A percentile compares a stretch with the other conserved stretches of the same genome.
These are phyloP conservation scores for Scleropages formosus DNA, from an alignment of 2,797 vertebrate species.

Conservation along the genomic window DNA sequence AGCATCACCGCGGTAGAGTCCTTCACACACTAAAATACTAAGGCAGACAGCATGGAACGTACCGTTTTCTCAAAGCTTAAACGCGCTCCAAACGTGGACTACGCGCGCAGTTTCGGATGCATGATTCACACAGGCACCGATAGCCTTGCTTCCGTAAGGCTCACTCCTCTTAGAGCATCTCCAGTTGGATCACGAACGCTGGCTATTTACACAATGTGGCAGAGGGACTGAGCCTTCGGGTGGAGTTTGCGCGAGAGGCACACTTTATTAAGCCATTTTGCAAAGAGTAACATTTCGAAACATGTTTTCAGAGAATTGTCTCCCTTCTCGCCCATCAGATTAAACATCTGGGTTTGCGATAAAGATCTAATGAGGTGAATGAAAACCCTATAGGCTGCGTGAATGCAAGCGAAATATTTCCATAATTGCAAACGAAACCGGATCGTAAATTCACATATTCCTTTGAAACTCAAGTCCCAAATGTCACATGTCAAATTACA, in stretches of 20 bases:
- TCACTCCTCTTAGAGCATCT: background rate
- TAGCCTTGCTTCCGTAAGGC: background rate
- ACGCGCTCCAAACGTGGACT: background rate
- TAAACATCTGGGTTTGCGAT: background rate
- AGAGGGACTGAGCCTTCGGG: background rate
- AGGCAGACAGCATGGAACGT: too few relatives aligned
- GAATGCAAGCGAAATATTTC: too few relatives aligned
- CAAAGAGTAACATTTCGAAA: too few relatives aligned
- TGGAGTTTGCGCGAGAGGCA: background rate
- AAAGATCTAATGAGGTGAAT: background rate
- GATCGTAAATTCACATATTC: background rate
- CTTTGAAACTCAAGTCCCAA: background rate
- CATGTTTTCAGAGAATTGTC: background rate
- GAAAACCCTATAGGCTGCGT: too few relatives aligned
- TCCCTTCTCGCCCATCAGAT: background rate
- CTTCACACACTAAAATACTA: too few relatives aligned
- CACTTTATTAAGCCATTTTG: background rate
- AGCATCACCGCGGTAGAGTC: too few relatives aligned
- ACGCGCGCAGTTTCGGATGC: background rate
- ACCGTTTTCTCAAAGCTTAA: too few relatives aligned
- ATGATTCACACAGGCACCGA: too few relatives aligned
- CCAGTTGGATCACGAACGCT: background rate
- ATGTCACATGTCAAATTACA: background rate
- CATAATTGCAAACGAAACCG: background rate
- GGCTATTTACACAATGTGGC: background rate